A percentile compares a stretch with the other conserved stretches of the same genome.
phyloP scores from a whole-genome alignment of 1,140 invertebrate species.

The Diorhabda carinulata region DNA sequence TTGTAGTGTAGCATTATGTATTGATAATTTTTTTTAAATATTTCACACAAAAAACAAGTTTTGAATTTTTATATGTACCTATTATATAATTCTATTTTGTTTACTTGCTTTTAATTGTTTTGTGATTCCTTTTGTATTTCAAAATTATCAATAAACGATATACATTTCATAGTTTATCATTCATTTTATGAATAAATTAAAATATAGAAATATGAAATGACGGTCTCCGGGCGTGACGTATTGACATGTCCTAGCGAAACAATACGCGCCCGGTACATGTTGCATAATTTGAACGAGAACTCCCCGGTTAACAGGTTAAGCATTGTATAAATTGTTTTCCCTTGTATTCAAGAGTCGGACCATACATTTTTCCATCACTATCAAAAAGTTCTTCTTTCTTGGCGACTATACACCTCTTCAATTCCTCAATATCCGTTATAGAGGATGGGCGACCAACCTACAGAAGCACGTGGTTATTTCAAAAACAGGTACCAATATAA shows the following conservation, averaged over 20 bases:
- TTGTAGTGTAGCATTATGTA: conserved; percentile 5
- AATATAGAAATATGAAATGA: conserved; percentile 4
- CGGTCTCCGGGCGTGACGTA: neutral
- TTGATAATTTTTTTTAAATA: no score
- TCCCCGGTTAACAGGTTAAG: neutral
- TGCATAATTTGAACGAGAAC: conserved; percentile 3
- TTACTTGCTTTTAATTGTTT: neutral
- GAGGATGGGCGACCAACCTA: no score
- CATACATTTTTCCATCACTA: no score
- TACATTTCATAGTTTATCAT: neutral
- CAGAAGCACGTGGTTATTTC: no score
- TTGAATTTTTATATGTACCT: no score
- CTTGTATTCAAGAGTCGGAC: no score
- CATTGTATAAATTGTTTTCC: no score
- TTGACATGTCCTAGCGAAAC: neutral
- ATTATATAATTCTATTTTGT: neutral
- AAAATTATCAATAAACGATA: neutral
- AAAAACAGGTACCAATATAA: no score
- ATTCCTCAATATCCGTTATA: no score
- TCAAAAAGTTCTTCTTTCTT: no score
- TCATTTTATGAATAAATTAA: neutral
- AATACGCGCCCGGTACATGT: conserved; percentile 1
- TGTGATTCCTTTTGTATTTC: conserved; percentile 1
- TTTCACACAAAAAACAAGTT: no score
- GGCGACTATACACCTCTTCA: no score